Percentiles rank a stretch among this genome's conserved stretches.
Evolutionary conservation across 2,888 invertebrate species (phyloP).

Genomic region (Octonoba sinensis): DNA sequence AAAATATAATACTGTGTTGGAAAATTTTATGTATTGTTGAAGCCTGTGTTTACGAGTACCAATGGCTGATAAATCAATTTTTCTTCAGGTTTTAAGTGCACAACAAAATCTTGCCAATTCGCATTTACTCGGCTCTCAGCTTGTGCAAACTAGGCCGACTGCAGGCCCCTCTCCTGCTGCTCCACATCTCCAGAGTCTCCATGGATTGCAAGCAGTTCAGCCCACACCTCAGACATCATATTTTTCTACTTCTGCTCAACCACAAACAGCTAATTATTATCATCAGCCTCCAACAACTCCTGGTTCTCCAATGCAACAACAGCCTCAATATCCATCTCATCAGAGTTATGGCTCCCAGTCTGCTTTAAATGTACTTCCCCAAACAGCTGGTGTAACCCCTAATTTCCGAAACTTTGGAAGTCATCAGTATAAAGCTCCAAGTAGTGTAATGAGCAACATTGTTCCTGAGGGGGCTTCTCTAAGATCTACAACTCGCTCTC

Average conservation of each 20-base stretch:
- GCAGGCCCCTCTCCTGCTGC: slow-evolving; percentile 71
- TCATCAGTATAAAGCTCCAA: slow-evolving; percentile 58
- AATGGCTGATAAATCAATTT: no score
- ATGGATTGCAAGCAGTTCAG: slow-evolving; percentile 72
- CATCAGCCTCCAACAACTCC: slow-evolving; percentile 83
- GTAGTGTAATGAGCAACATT: slow-evolving; percentile 58
- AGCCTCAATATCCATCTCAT: slow-evolving; percentile 71
- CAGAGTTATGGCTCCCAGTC: slow-evolving; percentile 72
- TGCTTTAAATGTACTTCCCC: slow-evolving; percentile 66
- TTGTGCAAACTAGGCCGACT: slow-evolving; percentile 76
- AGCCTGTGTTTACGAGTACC: no score
- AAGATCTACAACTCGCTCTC: slow-evolving; percentile 49
- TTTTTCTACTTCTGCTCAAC: slow-evolving; percentile 74
- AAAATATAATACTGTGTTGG: no score
- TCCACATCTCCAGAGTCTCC: slow-evolving; percentile 70
- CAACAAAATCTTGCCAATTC: slow-evolving; percentile 72
- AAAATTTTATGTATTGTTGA: no score
- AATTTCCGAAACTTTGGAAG: slow-evolving; percentile 59
- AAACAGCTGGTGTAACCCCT: slow-evolving; percentile 57
- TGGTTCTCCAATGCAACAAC: slow-evolving; percentile 98
- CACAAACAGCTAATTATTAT: slow-evolving; percentile 69
- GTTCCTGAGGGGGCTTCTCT: slow-evolving; percentile 48
- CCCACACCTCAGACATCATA: slow-evolving; percentile 73
- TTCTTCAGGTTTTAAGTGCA: slow-evolving; percentile 68
- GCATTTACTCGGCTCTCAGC: slow-evolving; percentile 77